Evolutionary conservation across 2,888 invertebrate genomes (phyloP).

Genomic region (Leuctra nigra): DNA sequence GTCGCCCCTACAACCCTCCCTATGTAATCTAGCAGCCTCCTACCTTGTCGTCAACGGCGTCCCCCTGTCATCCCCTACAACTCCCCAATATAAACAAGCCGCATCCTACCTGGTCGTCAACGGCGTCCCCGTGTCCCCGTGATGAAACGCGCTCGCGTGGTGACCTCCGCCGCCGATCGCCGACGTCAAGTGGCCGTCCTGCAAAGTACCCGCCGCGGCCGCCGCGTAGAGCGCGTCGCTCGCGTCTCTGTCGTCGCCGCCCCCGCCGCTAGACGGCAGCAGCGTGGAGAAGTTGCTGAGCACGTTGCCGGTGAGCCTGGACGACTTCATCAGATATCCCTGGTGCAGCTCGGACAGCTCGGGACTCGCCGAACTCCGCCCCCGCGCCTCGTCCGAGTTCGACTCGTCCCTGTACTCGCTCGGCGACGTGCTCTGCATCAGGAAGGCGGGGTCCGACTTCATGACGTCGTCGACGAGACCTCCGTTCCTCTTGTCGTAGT

Average conservation of each 20-base stretch:
- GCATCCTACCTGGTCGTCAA: too few relatives aligned
- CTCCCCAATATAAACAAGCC: too few relatives aligned
- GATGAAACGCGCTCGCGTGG: neutral
- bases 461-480: conserved; percentile 4
- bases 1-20: too few relatives aligned
- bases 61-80: too few relatives aligned
- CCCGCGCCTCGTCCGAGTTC: neutral
- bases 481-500: neutral
- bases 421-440: neutral
- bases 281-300: conserved; percentile 9
- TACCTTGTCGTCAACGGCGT: too few relatives aligned
- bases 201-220: neutral
- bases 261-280: neutral
- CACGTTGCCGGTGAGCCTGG: neutral
- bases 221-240: neutral
- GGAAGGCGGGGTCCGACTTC: neutral
- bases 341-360: conserved; percentile 1
- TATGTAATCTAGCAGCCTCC: too few relatives aligned
- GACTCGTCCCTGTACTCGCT: neutral
- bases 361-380: neutral
- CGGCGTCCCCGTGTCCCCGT: neutral
- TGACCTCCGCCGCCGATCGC: neutral
- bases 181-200: neutral
- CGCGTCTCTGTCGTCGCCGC: conserved; percentile 1
- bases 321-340: neutral